Conservation (phyloP, 2,888 invertebrate genomes). For the Amphipyra berbera region DNA sequence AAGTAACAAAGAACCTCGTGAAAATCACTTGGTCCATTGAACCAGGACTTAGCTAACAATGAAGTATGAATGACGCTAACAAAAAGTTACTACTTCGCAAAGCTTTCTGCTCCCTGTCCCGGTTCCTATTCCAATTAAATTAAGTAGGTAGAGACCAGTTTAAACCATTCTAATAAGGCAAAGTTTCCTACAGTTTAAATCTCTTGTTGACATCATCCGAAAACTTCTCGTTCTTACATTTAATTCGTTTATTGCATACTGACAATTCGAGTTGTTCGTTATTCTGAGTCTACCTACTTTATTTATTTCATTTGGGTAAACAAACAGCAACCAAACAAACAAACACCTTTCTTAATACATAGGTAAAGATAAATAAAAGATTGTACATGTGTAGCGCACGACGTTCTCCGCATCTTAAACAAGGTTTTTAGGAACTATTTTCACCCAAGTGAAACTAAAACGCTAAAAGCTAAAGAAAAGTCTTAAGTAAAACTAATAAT, state of each 20-base stretch:
- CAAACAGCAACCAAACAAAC: too few relatives aligned
- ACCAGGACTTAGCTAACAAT: slow-evolving; percentile 14
- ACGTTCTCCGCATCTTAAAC: too few relatives aligned
- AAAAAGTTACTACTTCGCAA: slow-evolving; percentile 39
- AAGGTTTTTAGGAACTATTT: too few relatives aligned
- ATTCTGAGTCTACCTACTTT: not conserved
- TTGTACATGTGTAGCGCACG: too few relatives aligned
- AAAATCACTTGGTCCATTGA: slow-evolving; percentile 11
- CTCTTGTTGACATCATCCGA: slow-evolving; percentile 45
- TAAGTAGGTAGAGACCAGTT: slow-evolving; percentile 38
- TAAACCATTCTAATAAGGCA: slow-evolving; percentile 38
- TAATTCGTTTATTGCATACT: slow-evolving; percentile 28
- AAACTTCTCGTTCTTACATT: slow-evolving; percentile 24
- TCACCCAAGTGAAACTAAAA: too few relatives aligned
- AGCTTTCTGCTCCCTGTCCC: slow-evolving; percentile 16
- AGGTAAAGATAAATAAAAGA: too few relatives aligned
- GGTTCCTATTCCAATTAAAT: slow-evolving; percentile 44
- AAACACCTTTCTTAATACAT: too few relatives aligned
- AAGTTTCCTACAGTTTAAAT: slow-evolving; percentile 47
- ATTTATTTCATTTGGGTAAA: too few relatives aligned
- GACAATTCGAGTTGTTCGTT: not conserved
- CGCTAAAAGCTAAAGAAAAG: too few relatives aligned
- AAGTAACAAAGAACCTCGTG: not conserved
- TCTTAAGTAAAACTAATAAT: too few relatives aligned
- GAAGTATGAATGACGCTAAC: slow-evolving; percentile 18